phyloP scores from a whole-genome alignment of 1,140 invertebrate genomes.

The Cecropterus lyciades region DNA sequence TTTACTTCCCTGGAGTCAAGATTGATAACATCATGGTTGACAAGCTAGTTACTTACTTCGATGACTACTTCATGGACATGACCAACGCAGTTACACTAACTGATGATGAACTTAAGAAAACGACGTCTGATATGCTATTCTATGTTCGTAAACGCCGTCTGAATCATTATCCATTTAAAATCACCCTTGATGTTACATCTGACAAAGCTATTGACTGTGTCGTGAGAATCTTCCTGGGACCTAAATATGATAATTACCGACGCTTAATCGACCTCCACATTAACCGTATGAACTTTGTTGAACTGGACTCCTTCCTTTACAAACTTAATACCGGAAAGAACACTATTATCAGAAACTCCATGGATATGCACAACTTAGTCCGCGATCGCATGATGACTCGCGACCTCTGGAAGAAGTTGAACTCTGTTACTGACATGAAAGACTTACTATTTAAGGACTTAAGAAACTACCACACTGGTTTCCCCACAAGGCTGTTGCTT shows the following conservation, averaged over 20 bases:
- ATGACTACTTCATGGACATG: constrained; percentile 84
- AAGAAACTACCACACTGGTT: constrained; percentile 82
- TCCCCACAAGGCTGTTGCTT: constrained; percentile 86
- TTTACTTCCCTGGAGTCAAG: too few species aligned
- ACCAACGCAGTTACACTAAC: constrained; percentile 79
- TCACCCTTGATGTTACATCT: constrained; percentile 85
- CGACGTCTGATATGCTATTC: constrained; percentile 73
- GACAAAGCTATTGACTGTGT: constrained; percentile 84
- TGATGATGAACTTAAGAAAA: constrained; percentile 69
- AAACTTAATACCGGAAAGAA: constrained; percentile 86
- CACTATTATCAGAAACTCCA: constrained; percentile 84
- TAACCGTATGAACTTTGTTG: constrained; percentile 84
- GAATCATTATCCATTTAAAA: constrained; percentile 87
- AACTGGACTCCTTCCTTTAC: constrained; percentile 85
- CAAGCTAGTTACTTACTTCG: constrained; percentile 85
- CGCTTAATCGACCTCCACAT: constrained; percentile 83
- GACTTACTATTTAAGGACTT: constrained; percentile 59
- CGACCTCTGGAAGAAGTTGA: constrained; percentile 77
- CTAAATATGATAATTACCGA: constrained; percentile 85
- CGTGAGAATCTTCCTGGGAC: constrained; percentile 89
- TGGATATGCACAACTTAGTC: constrained; percentile 82
- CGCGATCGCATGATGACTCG: constrained; percentile 72
- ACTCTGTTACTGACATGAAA: constrained; percentile 59
- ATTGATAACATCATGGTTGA: constrained; percentile 84
- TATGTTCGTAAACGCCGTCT: constrained; percentile 86